Percentiles rank a stretch among this genome's conserved stretches.
These are phyloP conservation scores for Tetragnatha montana DNA, from an alignment of 2,888 invertebrate genomes.

Conservation along the genomic window DNA sequence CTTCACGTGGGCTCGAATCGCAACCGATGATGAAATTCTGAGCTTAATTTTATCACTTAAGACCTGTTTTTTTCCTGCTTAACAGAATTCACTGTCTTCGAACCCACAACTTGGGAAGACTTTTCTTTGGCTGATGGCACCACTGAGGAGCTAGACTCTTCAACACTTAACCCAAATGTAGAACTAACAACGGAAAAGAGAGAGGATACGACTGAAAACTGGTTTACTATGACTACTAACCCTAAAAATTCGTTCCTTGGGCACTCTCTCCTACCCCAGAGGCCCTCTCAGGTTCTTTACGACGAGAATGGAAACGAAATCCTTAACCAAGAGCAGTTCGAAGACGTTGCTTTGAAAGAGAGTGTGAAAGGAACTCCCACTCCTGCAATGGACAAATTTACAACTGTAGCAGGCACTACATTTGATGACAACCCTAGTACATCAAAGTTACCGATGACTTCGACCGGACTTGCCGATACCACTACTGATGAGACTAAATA, in stretches of 20 bases:
- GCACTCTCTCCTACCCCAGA: conserved; percentile 13
- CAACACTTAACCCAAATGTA: conserved; percentile 48
- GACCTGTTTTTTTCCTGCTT: conserved; percentile 37
- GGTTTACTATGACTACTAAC: conserved; percentile 66
- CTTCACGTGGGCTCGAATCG: conserved; percentile 56
- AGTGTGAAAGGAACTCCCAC: not conserved
- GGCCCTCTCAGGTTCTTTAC: conserved; percentile 52
- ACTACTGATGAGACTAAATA: not conserved
- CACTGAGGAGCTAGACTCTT: conserved; percentile 29
- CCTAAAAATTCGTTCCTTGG: conserved; percentile 15
- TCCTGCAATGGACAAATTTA: not conserved
- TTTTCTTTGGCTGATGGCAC: conserved; percentile 25
- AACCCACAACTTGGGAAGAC: conserved; percentile 36
- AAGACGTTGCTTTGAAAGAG: conserved; percentile 16
- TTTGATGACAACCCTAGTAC: not conserved
- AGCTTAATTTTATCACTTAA: conserved; percentile 23
- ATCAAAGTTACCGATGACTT: not conserved
- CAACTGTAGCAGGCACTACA: not conserved
- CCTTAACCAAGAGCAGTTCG: conserved; percentile 61
- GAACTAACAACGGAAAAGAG: conserved; percentile 55
- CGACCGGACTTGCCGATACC: not conserved
- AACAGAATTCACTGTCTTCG: conserved; percentile 54
- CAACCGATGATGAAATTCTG: conserved; percentile 7
- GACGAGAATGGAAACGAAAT: conserved; percentile 65
- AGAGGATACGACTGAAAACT: conserved; percentile 60